Conservation (phyloP, 2,797 vertebrate species). For the Mallotus villosus region DNA sequence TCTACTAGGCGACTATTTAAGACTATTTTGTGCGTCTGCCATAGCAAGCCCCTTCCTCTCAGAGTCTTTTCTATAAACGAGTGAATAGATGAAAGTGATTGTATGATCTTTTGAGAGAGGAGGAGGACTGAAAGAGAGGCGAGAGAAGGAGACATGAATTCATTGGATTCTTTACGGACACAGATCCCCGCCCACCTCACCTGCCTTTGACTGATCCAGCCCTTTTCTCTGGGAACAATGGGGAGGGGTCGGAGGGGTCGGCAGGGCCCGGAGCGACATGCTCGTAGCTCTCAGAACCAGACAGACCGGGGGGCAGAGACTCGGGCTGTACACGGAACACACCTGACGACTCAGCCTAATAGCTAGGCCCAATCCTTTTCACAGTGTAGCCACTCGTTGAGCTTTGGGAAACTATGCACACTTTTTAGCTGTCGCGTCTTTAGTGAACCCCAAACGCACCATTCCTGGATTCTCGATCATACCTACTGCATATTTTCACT, state of each 20-base stretch:
- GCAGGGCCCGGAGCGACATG: slow-evolving; percentile 57
- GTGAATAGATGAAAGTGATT: neutral
- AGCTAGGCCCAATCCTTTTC: too few relatives aligned
- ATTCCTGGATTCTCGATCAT: neutral
- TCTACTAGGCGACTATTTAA: too few relatives aligned
- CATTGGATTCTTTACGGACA: neutral
- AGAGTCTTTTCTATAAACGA: neutral
- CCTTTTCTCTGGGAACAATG: slow-evolving; percentile 50
- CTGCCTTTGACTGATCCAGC: slow-evolving; percentile 56
- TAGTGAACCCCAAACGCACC: neutral
- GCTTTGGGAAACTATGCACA: too few relatives aligned
- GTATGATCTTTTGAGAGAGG: too few relatives aligned
- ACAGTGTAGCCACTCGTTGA: too few relatives aligned
- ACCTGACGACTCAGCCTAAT: slow-evolving; percentile 53
- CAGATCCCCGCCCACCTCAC: slow-evolving; percentile 21
- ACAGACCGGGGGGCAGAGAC: slow-evolving; percentile 63
- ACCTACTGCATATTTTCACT: neutral
- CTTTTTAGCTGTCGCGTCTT: too few relatives aligned
- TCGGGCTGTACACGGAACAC: slow-evolving; percentile 43
- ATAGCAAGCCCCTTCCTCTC: too few relatives aligned
- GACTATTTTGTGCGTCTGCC: too few relatives aligned
- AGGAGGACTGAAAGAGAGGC: neutral
- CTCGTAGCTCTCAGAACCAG: slow-evolving; percentile 62
- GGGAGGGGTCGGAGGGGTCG: slow-evolving; percentile 59
- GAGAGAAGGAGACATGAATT: neutral